Conservation (phyloP, 1,140 invertebrate genomes). For the Idris sp. region DNA sequence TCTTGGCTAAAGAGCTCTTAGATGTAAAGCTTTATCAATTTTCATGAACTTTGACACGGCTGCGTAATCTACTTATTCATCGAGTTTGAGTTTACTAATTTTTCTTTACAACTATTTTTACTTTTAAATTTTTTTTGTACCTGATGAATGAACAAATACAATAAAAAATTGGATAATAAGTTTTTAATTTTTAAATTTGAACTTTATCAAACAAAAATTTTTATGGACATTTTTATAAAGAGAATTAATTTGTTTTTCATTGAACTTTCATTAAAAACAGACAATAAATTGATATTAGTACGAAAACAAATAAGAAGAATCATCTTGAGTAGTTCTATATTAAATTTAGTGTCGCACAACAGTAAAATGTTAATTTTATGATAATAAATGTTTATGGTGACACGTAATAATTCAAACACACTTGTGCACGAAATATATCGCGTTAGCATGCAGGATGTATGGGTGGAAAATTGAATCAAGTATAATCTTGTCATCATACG, state of each 20-base stretch:
- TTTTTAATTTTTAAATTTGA: too few species aligned
- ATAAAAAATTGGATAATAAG: too few species aligned
- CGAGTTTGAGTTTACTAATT: conserved; percentile 36
- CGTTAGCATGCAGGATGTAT: conserved; percentile 54
- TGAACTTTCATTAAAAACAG: too few species aligned
- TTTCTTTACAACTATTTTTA: conserved; percentile 51
- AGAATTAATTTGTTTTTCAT: too few species aligned
- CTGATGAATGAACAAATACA: background rate
- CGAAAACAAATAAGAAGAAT: background rate
- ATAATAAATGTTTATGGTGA: conserved; percentile 38
- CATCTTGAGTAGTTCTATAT: conserved; percentile 12
- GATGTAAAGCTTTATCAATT: conserved; percentile 60
- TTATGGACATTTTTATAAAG: too few species aligned
- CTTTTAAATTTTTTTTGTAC: conserved; percentile 19
- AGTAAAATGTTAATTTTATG: conserved; percentile 32
- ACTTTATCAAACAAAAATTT: too few species aligned
- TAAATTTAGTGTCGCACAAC: conserved; percentile 32
- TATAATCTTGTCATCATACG: conserved; percentile 67
- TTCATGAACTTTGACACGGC: conserved; percentile 60
- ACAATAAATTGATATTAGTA: too few species aligned
- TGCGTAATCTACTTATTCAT: conserved; percentile 57
- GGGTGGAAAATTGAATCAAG: conserved; percentile 68
- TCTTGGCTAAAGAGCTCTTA: conserved; percentile 43
- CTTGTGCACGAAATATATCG: conserved; percentile 37
- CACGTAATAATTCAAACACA: conserved; percentile 36